Base-by-base conservation (phyloP, 2,888 invertebrate genomes). In the Corbicula japonica region DNA sequence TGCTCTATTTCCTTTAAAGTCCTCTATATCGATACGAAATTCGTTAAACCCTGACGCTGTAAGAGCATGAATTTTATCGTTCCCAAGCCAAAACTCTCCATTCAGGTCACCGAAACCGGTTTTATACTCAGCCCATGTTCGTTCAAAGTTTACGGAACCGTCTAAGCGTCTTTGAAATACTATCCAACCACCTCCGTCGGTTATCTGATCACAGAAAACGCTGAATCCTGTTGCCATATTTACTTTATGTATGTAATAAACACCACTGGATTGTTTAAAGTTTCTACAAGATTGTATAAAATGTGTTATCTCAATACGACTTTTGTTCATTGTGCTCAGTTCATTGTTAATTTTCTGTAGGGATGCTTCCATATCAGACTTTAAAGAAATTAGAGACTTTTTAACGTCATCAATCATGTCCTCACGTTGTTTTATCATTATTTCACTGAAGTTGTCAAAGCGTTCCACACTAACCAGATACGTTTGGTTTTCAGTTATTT, bases 61-160 rank as follows among this genome's bases (percentile, higher is more conserved):
- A 35, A 78, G 44, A 12, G 44, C 10, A 50, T 66, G 44, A 6
- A 73, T 23, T 18, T 62, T 38, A 18, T 73, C 73, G 50, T 66
- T 72, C 8, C 78, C 78, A 56, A 73, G 56, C 73, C 73, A 78
- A 52, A 63, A 78, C 23, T 78, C 60, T 15, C 52, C 54, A 8
- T 32, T 46, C 34, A 69, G 50, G 10, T 68, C 54, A 21, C 78
- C 78, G 30, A 78, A 78, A 15, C 78, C 78, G 56, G 30, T 52
- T 58, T 69, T 73, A 48, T 78, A 78, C 34, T 56, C 72, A 4
- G 18, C 38, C 78, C 78, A 78, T 18, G 54, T 46, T 3, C 69
- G 61, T 52, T 56, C 61, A 44, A 78, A 78, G 38, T 73, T 58
- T 1, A 41, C 58, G 2, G n/a, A 5, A 18, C 61, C 63, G 21